phyloP scores from a whole-genome alignment of 2,888 invertebrate species.

The Mechanitis mazaeus region DNA sequence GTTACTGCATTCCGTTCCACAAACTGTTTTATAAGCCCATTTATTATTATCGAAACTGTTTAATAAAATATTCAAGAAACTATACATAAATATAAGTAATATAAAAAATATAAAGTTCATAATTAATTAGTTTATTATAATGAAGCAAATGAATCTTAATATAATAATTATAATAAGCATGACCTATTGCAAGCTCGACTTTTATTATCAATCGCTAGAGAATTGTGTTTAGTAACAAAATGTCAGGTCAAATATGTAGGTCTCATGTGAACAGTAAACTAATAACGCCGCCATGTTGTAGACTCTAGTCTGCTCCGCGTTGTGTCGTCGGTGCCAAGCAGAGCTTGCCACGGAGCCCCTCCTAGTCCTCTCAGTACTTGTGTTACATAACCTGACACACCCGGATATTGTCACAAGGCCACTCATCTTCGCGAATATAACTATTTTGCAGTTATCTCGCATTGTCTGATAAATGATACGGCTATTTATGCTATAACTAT shows the following conservation, averaged over 20 bases:
- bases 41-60: no score
- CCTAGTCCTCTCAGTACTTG: conserved; percentile 40
- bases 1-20: no score
- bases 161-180: background rate
- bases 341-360: conserved; percentile 23
- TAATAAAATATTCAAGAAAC: no score
- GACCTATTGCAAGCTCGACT: conserved; percentile 1
- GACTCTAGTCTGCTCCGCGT: conserved; percentile 3
- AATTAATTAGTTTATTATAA: no score
- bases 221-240: background rate
- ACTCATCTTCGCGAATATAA: conserved; percentile 42
- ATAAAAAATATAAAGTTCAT: no score
- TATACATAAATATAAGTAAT: no score
- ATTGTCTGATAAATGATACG: conserved; percentile 4
- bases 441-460: conserved; percentile 36
- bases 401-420: conserved; percentile 66
- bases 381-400: conserved; percentile 58
- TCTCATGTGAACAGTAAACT: conserved; percentile 1
- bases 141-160: no score
- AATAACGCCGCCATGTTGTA: background rate
- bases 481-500: background rate
- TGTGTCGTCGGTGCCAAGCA: conserved; percentile 17
- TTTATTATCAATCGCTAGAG: conserved; percentile 1
- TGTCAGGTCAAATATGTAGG: conserved; percentile 6
- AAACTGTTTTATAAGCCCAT: no score